Base-by-base conservation (phyloP, 2,888 invertebrate species). In the Linhomoeus sp. region DNA sequence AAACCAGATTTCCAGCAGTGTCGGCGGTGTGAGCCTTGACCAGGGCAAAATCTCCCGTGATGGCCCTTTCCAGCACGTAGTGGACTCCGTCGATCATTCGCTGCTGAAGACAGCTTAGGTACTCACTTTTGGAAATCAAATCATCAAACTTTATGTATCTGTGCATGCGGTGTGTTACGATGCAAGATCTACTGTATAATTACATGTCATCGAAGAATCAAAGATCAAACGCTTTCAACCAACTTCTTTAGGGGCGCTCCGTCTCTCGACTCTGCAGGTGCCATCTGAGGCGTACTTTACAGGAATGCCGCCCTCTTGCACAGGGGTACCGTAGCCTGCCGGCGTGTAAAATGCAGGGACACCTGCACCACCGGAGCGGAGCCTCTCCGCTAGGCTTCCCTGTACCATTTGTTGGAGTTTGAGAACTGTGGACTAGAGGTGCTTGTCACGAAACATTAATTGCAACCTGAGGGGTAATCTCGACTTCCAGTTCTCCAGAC, bases 21-120 rank as follows among this genome's bases (percentile, higher is more conserved):
- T 97, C 97, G 1, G 92, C 92, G 67, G 88, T 92, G 79, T 86
- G 86, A 0, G 90, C 97, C 69, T 97, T 97, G 7, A 99, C 74
- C 22, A 97, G 72, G 0, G 94, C 86, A 71, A 76, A 97, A 66
- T 99, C 94, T 1, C 87, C 97, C 37, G 80, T 85, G 41, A 97
- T 90, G 0, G 90, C 84, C 65, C 83, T 80, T 67, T 97, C 97
- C 78, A 99, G 74, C 17, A 99, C 80, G 63, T 86, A 99, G 51
- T 80, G 69, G 56, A 76, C 75, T 0, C 88, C 92, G 66, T 85
- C 76, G 61, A 90, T 92, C 50, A 75, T 68, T 54, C 82, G 74
- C 1, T 77, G 74, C 69, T 72, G 55, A 14, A 24, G 7, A 19
- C 20, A 20, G 23, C 9, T 7, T 29, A 9, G 5, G 12, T 29